Evolutionary conservation across 2,113 vertebrate species (phyloP).

Genomic region (Centropus bengalensis): DNA sequence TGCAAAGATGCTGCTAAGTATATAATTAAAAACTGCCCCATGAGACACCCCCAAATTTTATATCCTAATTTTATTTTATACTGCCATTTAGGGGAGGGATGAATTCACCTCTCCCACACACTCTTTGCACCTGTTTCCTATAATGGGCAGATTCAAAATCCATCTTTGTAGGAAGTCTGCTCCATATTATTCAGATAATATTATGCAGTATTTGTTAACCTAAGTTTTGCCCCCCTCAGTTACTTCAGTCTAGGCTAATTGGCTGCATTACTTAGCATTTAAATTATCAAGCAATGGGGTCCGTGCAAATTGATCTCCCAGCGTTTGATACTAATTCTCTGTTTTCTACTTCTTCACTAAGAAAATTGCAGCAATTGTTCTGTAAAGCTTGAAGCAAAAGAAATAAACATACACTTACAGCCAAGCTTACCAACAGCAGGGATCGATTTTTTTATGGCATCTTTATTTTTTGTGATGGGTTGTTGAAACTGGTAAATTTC

Average conservation of each 20-base stretch:
- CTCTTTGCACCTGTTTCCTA: slow-evolving; percentile 51
- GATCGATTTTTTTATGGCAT: neutral
- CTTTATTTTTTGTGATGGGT: neutral
- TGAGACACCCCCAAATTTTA: slow-evolving; percentile 59
- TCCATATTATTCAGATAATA: slow-evolving; percentile 40
- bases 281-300: slow-evolving; percentile 20
- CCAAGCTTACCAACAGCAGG: accelerated
- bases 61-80: slow-evolving; percentile 64
- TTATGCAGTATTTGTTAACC: slow-evolving; percentile 52
- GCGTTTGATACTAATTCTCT: slow-evolving; percentile 29
- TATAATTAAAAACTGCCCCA: slow-evolving; percentile 68
- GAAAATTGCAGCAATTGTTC: slow-evolving; percentile 35
- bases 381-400: neutral
- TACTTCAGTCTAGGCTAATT: slow-evolving; percentile 56
- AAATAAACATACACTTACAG: neutral
- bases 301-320: slow-evolving; percentile 41
- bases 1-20: slow-evolving; percentile 57
- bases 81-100: slow-evolving; percentile 43
- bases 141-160: slow-evolving; percentile 38
- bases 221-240: slow-evolving; percentile 44
- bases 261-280: slow-evolving; percentile 51
- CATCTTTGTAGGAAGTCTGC: slow-evolving; percentile 10
- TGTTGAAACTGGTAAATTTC: neutral
- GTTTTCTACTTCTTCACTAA: neutral
- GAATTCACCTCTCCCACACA: slow-evolving; percentile 57